Evolutionary conservation across 2,113 vertebrate species (phyloP), one percentile per base, ranked within the genome.

Genomic region (Heteronetta atricapilla): DNA sequence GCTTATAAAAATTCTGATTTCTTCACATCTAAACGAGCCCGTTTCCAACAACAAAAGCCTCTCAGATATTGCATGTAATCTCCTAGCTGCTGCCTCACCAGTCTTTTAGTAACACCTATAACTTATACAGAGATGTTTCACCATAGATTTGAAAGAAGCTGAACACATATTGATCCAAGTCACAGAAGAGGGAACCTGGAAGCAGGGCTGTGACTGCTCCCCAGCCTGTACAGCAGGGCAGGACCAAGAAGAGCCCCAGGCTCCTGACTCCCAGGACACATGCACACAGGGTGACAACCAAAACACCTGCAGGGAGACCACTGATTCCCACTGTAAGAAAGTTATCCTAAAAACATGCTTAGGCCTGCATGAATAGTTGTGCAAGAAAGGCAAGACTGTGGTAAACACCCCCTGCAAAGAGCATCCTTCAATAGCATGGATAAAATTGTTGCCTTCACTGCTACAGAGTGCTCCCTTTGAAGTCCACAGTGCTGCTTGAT

Each of bases 1-100:
- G 34, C 69, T 92, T 63, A 44, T 53, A 93, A 89, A 93, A 93
- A 73, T 53, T 89, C 20, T 31, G 44, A 76, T 84, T 93, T 79
- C 56, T 81, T 78, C 76, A 34, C 17, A 6, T 46, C 64, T 60
- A 90, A 79, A 72, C 0, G 2, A 92, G 77, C 31, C 11, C 3
- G 77, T 62, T 82, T 76, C 21, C 44, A 94, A 56, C 66, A 78
- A 91, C 36, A 93, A 84, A 88, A 94, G 72, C 58, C n/a, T 55
- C 62, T 81, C 83, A 59, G 92, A 81, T 78, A 75, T 26, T 1
- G 14, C 48, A 40, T 75, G 34, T 62, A 79, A 84, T 75, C 80
- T 90, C 62, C 70, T 82, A 86, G 80, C 73, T 81, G 79, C 89
- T 88, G 48, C 79, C 56, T 33, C 17, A 4, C 46, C 86, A 66